Conservation (phyloP, 1,140 invertebrate genomes). For the Ericerus pela region DNA sequence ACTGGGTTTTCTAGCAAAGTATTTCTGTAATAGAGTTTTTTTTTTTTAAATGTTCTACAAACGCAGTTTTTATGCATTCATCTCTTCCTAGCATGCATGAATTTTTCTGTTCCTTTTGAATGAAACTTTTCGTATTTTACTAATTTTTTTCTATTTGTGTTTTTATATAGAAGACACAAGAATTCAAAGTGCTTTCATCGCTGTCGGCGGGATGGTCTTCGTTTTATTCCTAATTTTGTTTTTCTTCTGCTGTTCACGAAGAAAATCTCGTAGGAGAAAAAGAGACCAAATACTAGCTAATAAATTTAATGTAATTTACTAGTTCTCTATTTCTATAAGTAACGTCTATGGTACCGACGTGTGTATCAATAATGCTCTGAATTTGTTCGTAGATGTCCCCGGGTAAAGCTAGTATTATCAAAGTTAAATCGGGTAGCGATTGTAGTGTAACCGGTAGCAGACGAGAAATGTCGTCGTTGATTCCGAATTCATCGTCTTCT, state of each 20-base stretch:
- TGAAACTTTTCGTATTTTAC: too few relatives aligned
- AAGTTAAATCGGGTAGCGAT: slow-evolving; percentile 28
- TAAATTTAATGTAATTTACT: slow-evolving; percentile 8
- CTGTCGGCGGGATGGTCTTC: background rate
- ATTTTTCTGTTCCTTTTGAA: too few relatives aligned
- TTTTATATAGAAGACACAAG: background rate
- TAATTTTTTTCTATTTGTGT: too few relatives aligned
- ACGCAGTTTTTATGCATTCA: too few relatives aligned
- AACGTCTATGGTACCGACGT: too few relatives aligned
- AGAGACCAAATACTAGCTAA: background rate
- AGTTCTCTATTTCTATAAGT: too few relatives aligned
- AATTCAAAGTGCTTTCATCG: background rate
- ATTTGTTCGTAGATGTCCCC: slow-evolving; percentile 18
- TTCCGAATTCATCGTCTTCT: slow-evolving; percentile 24
- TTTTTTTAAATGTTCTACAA: too few relatives aligned
- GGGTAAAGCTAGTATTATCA: slow-evolving; percentile 22
- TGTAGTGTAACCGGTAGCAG: slow-evolving; percentile 28
- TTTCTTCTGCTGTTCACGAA: background rate
- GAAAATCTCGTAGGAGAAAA: background rate
- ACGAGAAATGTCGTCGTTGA: slow-evolving; percentile 33
- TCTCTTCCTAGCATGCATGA: too few relatives aligned
- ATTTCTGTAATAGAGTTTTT: too few relatives aligned
- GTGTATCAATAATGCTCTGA: too few relatives aligned
- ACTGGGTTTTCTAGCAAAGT: background rate
- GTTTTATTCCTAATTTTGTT: background rate